Evolutionary conservation across 2,888 invertebrate genomes (phyloP).

Genomic region (Eristalis arbustorum): DNA sequence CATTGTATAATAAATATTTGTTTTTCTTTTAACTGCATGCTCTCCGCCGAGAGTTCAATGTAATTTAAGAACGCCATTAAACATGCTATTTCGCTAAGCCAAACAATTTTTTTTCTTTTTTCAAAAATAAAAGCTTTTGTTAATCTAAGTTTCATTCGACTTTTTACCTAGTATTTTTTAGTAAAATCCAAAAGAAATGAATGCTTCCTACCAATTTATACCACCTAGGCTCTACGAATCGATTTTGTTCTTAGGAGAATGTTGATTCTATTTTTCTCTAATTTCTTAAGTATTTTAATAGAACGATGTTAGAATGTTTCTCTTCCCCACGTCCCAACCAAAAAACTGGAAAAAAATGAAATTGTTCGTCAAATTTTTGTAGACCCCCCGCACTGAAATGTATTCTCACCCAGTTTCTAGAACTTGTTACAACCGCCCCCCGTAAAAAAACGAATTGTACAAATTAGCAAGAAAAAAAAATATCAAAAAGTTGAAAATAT

Average conservation of each 20-base stretch:
- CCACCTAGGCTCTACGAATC: slow-evolving; percentile 4
- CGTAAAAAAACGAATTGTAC: slow-evolving; percentile 18
- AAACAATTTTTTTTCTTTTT: too few relatives aligned
- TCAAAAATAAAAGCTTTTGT: neutral
- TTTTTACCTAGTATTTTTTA: neutral
- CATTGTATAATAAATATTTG: slow-evolving; percentile 14
- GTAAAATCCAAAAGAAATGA: neutral
- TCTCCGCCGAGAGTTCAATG: slow-evolving; percentile 31
- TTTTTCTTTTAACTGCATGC: slow-evolving; percentile 40
- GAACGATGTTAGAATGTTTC: slow-evolving; percentile 31
- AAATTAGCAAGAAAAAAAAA: slow-evolving; percentile 34
- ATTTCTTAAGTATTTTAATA: slow-evolving; percentile 15
- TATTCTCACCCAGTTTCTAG: slow-evolving; percentile 34
- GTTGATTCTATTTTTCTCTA: slow-evolving; percentile 2
- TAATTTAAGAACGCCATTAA: slow-evolving; percentile 24
- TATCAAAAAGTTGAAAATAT: neutral
- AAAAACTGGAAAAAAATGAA: slow-evolving; percentile 20
- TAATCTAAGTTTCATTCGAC: neutral
- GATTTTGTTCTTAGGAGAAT: slow-evolving; percentile 25
- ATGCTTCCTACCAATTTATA: neutral
- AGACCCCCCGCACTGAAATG: slow-evolving; percentile 35
- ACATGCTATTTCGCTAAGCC: slow-evolving; percentile 17
- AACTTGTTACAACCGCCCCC: slow-evolving; percentile 3
- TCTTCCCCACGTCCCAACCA: neutral
- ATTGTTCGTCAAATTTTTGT: slow-evolving; percentile 23